Base-by-base conservation (phyloP, 2,888 invertebrate species). In the Polyommatus iphigenia region DNA sequence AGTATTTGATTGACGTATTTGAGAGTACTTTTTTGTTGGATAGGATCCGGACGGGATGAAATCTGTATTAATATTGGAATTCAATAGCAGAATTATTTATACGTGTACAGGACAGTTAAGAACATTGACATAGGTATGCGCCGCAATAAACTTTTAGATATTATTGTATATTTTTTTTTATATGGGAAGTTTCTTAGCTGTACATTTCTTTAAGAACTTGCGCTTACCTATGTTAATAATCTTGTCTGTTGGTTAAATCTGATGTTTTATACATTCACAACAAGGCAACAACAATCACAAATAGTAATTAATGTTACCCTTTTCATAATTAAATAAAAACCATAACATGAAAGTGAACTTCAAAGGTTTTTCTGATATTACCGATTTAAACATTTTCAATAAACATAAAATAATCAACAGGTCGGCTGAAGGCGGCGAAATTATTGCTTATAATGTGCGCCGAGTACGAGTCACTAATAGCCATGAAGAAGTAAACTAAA, bases 361-460 rank as follows among this genome's bases (percentile, higher is more conserved):
- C 3, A 13, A 24, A 62, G 20, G 3, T 20, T 62, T 46, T 20
- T 62, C 62, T 24, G 24, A 10, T 62, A 20, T 24, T 62, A 24
- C 13, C 62, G 24, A 62, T 24, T 62, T 20, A 62, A 24, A 24
- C 13, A 62, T 13, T 24, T 62, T 20, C 24, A 10, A 62, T 24
- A 20, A 18, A 67, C 67, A 67, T 67, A 29, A 75, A 50, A 73
- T 46, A 46, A 73, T 50, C 75, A 24, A 75, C 90, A 89, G 91
- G 89, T 90, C 91, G 89, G 88, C 89, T 83, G 79, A 90, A 91
- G 90, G 90, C 90, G 86, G 85, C 81, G 80, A 87, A 87, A 88
- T 89, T 92, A 92, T 92, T 92, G 92, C 91, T 92, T 82, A 54
- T 80, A 85, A 83, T 84, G 87, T 87, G 80, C 54, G 54, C 54